Evolutionary conservation across 2,113 vertebrate species (phyloP), one percentile per base, ranked within the genome.

Genomic region (Perca schrenkii): DNA sequence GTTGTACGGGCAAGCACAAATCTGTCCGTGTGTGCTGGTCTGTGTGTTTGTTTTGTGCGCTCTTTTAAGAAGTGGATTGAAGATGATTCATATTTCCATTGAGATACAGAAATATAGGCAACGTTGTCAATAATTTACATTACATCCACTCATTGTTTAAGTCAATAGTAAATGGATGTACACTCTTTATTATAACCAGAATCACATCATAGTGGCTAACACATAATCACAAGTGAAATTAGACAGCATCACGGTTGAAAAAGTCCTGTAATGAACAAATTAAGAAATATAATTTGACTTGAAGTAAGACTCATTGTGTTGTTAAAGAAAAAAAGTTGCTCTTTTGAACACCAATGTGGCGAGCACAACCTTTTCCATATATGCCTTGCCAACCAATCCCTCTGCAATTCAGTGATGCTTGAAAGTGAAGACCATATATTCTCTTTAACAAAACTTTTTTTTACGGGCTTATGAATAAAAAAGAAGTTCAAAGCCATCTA

Each of bases 401-500:
- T 58, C 63, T 78, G 61, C 77, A 76, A 85, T 84, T 86, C 68
- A 53, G 40, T 8, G 53, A 28, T 6, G 53, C 79, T 82, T 78
- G 83, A 82, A 84, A 91, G 79, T 91, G 64, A 81, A 81, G 34
- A 74, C 63, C 69, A 74, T 87, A 83, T 92, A 70, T 76, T 77
- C 71, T 70, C 46, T 54, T 31, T 79, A 84, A 84, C 81, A 67
- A 60, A 87, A 88, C 72, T 61, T 86, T 90, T 90, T 90, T 86
- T 43, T 85, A 77, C 60, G n/a, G 83, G 54, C 79, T 84, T 74
- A 77, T 78, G 69, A 65, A 52, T 49, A 36, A 74, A 84, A 79
- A 79, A 76, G 61, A 77, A 79, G 64, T 92, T 92, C 92, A 93
- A 91, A 91, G 92, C 63, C 84, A 88, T 77, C 78, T 66, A 79